A percentile compares a stretch with the other conserved stretches of the same genome.
phyloP scores from a whole-genome alignment of 2,113 vertebrate genomes.

The Dipodomys spectabilis region DNA sequence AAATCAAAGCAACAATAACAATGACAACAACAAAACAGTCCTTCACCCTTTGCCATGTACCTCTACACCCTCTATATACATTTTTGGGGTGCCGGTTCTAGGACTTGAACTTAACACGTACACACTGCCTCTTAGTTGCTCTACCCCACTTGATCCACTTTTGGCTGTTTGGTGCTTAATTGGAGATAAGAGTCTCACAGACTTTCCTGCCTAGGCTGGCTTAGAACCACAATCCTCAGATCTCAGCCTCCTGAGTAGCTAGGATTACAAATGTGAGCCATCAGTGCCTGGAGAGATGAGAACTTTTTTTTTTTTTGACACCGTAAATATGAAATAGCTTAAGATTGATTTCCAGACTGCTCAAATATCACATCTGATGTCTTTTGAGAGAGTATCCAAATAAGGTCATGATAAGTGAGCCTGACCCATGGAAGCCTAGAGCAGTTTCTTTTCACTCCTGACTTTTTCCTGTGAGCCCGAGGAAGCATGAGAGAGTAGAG shows the following conservation, averaged over 20 bases:
- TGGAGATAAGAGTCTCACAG: too few species aligned
- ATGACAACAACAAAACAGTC: neutral
- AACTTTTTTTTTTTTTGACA: neutral
- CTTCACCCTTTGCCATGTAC: neutral
- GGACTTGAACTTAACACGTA: too few species aligned
- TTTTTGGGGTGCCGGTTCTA: too few species aligned
- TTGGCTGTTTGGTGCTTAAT: too few species aligned
- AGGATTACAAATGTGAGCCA: too few species aligned
- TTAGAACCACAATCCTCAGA: too few species aligned
- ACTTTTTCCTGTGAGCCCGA: neutral
- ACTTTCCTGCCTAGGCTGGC: too few species aligned
- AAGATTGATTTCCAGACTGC: neutral
- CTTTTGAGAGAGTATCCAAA: neutral
- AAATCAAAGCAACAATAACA: too few species aligned
- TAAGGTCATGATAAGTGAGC: neutral
- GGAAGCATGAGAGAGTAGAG: neutral
- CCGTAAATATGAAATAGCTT: neutral
- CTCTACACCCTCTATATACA: neutral
- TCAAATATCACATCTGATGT: neutral
- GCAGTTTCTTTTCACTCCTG: neutral
- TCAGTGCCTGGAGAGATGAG: too few species aligned
- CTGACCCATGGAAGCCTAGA: neutral
- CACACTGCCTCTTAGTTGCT: too few species aligned
- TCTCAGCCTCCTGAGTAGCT: too few species aligned
- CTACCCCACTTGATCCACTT: too few species aligned